Base-by-base conservation (phyloP, 1,140 invertebrate species). In the Lepidurus packardi region DNA sequence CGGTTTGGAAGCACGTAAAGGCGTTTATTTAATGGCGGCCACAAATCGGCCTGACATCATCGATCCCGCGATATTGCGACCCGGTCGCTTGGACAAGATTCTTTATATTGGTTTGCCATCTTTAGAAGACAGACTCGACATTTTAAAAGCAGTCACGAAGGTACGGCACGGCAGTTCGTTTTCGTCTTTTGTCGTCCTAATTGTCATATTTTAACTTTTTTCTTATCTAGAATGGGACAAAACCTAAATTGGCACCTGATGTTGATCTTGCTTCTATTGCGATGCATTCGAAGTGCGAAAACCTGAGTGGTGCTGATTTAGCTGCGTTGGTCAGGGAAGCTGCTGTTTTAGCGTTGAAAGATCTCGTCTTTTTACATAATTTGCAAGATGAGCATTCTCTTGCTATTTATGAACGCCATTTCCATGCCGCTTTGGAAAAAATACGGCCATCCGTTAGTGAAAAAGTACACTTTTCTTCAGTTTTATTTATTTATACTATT, bases 1-100 rank as follows among this genome's bases (percentile, higher is more conserved):
- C 85, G 98, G 98, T 7, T 89, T 99, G 16, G 93, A 97, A 84
- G 90, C 89, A 43, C 88, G 95, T 74, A 91, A 94, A 82, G 86
- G 89, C 74, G 97, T 99, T 4, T 99, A 95, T 85, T 87, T 99
- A 6, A 91, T 99, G 86, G 98, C 94, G 5, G 97, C 97, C 0
- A 98, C 94, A 43, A 99, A 99, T 88, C 88, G 97, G 81, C 95
- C 96, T 74, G 97, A 99, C 83, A 98, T 98, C 8, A 92, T 99
- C 79, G 98, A 99, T 87, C 93, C 96, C 4, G 98, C 98, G 1
- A 92, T 99, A 75, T 85, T 99, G 75, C 88, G 98, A 84, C 97
- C 97, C 0, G 97, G 97, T 16, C 88, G 98, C 82, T 88, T 99
- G 73, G 97, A 98, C 84, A 96, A 96, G 84, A 91, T 95, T 75